Evolutionary conservation across 2,113 vertebrate species (phyloP).

Genomic region (Phocoena sinus): DNA sequence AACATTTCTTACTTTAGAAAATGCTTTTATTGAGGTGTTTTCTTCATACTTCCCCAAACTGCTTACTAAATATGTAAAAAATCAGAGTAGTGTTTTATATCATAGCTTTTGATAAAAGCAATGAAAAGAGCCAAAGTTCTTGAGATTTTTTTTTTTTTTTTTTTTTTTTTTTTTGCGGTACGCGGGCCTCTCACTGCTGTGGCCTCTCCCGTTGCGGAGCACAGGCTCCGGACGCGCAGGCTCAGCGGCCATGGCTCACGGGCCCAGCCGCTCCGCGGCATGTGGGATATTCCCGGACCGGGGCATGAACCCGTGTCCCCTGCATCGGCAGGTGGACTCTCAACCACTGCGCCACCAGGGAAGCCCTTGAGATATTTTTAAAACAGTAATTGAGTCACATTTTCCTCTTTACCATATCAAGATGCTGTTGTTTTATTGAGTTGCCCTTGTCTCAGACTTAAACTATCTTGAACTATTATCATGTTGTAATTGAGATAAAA

Average conservation of each 20-base stretch:
- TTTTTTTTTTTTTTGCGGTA: too few relatives aligned
- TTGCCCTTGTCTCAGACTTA: conserved; percentile 88
- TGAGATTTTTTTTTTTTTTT: conserved; percentile 57
- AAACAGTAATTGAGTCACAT: conserved; percentile 82
- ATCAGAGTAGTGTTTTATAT: background rate
- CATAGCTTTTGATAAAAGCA: conserved; percentile 63
- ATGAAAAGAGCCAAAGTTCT: conserved; percentile 67
- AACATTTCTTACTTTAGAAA: conserved; percentile 29
- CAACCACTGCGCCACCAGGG: too few relatives aligned
- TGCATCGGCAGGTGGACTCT: too few relatives aligned
- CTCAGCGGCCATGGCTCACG: too few relatives aligned
- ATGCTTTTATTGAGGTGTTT: conserved; percentile 29
- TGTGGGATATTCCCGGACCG: too few relatives aligned
- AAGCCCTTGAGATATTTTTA: conserved; percentile 65
- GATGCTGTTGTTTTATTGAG: conserved; percentile 86
- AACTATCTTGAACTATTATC: conserved; percentile 87
- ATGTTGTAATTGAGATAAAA: conserved; percentile 90
- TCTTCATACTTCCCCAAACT: conserved; percentile 35
- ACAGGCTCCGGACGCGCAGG: too few relatives aligned
- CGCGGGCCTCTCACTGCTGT: too few relatives aligned
- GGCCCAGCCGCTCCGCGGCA: too few relatives aligned
- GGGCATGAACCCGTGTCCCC: too few relatives aligned
- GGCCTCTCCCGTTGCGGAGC: too few relatives aligned
- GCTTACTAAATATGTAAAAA: background rate
- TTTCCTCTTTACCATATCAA: conserved; percentile 86